Base-by-base conservation (phyloP, 2,113 vertebrate genomes). In the Strix uralensis region DNA sequence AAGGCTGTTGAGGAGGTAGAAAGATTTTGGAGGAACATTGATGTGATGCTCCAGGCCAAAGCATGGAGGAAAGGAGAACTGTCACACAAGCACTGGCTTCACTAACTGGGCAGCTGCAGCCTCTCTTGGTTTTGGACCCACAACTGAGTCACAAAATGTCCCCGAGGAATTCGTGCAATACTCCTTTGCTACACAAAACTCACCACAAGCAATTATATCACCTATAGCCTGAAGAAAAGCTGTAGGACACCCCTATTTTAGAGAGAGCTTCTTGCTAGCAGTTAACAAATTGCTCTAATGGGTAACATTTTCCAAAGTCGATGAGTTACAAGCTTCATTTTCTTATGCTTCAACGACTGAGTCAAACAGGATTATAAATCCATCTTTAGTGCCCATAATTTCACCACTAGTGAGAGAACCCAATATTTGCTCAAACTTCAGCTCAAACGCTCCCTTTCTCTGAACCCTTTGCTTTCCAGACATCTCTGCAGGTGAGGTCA, bases 81-180 rank as follows among this genome's bases (percentile, higher is more conserved):
- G 36, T 49, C 66, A 11, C 55, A 9, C 25, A 3, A 51, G 40
- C 19, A 23, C 19, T 0, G 0, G 1, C 14, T 91, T 61, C 2
- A 2, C n/a, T 2, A 0, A 12, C 7, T 13, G 44, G 54, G 22
- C 44, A 49, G 12, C n/a, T 22, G 13, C 49, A 34, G 32, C 51
- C 23, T 40, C 10, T 29, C 65, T 51, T 51, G 36, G 58, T n/a
- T 81, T 86, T 51, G 55, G 73, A 29, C 40, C 27, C 4, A 1
- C 63, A 55, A 3, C 4, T 26, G 87, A 47, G 54, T 14, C 77
- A 52, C 63, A 47, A 29, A 87, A 73, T 0, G 1, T 51, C 69
- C 51, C 55, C 5, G 25, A 71, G 70, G 70, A 70, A 30, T 11
- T 49, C 4, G 0, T 51, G 11, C 8, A 54, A n/a, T 16, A 46